phyloP scores from a whole-genome alignment of 2,797 vertebrate species.

The Lacerta viridis region DNA sequence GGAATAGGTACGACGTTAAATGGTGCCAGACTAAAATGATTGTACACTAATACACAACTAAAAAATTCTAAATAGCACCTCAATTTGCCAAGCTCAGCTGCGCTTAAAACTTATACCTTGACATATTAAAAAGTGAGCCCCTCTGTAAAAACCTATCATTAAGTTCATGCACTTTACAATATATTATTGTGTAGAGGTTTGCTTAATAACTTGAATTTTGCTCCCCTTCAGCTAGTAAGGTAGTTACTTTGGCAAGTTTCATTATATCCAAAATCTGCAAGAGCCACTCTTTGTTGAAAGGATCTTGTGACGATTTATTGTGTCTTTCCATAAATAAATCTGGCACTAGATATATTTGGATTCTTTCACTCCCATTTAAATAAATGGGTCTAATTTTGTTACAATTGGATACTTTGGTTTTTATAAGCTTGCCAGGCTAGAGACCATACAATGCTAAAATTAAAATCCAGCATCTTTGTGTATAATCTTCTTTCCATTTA shows the following conservation, averaged over 20 bases:
- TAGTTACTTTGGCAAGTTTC: too few relatives aligned
- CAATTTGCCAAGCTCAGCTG: too few relatives aligned
- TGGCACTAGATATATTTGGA: background rate
- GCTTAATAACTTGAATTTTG: background rate
- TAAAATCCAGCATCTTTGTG: slow-evolving; percentile 33
- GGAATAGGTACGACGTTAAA: too few relatives aligned
- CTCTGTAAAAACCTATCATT: background rate
- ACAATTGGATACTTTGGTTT: background rate
- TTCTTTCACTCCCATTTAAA: slow-evolving; percentile 5
- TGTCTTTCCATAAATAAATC: background rate
- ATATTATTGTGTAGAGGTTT: background rate
- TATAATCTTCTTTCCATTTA: slow-evolving; percentile 19
- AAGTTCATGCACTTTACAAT: too few relatives aligned
- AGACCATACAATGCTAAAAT: slow-evolving; percentile 12
- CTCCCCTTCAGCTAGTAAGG: too few relatives aligned
- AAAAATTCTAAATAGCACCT: too few relatives aligned
- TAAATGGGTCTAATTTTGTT: background rate
- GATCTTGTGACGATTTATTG: background rate
- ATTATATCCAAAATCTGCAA: too few relatives aligned
- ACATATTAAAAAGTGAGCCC: background rate
- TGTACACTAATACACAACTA: too few relatives aligned
- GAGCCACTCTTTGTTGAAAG: too few relatives aligned
- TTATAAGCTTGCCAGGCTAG: background rate
- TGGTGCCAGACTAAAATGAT: too few relatives aligned
- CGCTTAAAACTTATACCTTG: too few relatives aligned